Evolutionary conservation across 2,888 invertebrate genomes (phyloP).

Genomic region (Amiota mariae): DNA sequence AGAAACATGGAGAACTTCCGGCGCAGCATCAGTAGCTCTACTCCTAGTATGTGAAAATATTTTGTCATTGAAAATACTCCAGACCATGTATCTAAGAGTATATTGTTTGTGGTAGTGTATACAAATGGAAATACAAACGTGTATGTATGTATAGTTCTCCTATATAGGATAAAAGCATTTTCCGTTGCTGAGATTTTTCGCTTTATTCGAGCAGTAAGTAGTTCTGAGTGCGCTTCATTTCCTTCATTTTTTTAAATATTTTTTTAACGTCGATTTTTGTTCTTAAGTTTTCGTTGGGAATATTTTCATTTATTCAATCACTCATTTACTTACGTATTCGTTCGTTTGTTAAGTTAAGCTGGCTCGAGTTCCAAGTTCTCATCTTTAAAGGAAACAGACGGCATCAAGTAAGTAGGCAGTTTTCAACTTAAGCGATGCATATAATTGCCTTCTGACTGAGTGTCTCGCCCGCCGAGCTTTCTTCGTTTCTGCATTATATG

Average conservation of each 20-base stretch:
- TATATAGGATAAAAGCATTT: conserved; percentile 58
- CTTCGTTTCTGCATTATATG: conserved; percentile 20
- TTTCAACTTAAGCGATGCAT: conserved; percentile 64
- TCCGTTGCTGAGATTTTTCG: conserved; percentile 54
- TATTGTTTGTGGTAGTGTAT: conserved; percentile 6
- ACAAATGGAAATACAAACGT: background rate
- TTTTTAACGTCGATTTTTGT: conserved; percentile 31
- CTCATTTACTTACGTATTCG: background rate
- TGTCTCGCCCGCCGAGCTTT: background rate
- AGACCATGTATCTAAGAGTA: conserved; percentile 33
- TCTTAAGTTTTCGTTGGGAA: conserved; percentile 4
- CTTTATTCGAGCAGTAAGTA: conserved; percentile 16
- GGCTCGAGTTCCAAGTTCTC: background rate
- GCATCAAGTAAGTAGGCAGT: conserved; percentile 38
- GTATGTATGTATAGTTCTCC: conserved; percentile 31
- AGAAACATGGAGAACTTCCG: background rate
- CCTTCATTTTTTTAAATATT: conserved; percentile 45
- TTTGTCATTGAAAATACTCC: conserved; percentile 38
- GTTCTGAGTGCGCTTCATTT: conserved; percentile 54
- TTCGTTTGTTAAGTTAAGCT: conserved; percentile 13
- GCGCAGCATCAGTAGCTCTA: conserved; percentile 31
- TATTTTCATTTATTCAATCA: background rate
- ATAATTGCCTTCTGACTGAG: conserved; percentile 58
- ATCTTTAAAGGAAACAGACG: background rate
- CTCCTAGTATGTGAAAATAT: background rate